These are phyloP conservation scores for Diaphora mendica DNA, from an alignment of 2,888 invertebrate genomes.

Conservation along the genomic window DNA sequence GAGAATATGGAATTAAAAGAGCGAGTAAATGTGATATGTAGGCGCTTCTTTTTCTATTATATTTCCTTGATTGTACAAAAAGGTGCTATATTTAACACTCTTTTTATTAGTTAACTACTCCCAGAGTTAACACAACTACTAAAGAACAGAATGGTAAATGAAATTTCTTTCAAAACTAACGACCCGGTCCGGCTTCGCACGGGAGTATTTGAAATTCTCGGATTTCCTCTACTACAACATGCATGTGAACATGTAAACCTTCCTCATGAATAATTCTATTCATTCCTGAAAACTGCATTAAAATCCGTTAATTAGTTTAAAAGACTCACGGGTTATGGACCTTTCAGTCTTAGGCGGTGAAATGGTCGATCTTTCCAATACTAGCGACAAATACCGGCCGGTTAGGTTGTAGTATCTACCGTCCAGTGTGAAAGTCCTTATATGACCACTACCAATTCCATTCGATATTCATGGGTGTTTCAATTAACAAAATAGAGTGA, in stretches of 20 bases:
- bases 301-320: too few relatives aligned
- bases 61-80: slow-evolving; percentile 14
- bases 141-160: not conserved
- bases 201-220: too few relatives aligned
- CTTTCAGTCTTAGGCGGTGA: too few relatives aligned
- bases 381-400: not conserved
- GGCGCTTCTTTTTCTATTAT: not conserved
- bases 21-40: slow-evolving; percentile 15
- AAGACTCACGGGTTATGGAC: too few relatives aligned
- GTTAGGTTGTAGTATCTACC: not conserved
- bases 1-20: not conserved
- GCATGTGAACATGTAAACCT: too few relatives aligned
- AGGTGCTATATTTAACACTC: slow-evolving; percentile 10
- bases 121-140: not conserved
- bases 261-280: too few relatives aligned
- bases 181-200: too few relatives aligned
- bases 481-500: slow-evolving; percentile 10
- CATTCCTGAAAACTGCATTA: too few relatives aligned
- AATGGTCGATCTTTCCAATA: not conserved
- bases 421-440: not conserved
- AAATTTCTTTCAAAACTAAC: not conserved
- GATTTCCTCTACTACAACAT: too few relatives aligned
- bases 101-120: not conserved
- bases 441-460: not conserved
- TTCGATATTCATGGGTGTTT: not conserved